Base-by-base conservation (phyloP, 2,888 invertebrate genomes). In the Xanthia togata region DNA sequence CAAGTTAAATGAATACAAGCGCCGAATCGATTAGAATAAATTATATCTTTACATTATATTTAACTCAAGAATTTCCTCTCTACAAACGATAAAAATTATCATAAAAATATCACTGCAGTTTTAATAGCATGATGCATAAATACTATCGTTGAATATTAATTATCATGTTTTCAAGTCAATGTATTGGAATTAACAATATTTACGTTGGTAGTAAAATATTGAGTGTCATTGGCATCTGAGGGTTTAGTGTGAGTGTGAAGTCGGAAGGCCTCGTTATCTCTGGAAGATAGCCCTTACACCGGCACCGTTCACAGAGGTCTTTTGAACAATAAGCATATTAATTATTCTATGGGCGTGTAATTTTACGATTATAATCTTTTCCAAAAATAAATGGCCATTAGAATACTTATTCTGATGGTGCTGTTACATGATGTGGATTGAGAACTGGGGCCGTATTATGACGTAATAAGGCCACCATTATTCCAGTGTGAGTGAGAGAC, bases 211-310 rank as follows among this genome's bases (percentile, higher is more conserved):
- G 62, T 78, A 78, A 81, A 78, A 82, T 72, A 65, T 82, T 79
- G 65, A 79, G 55, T 72, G 44, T n/a, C 69, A 68, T 73, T 76
- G 69, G 17, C 55, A 38, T 64, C 9, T 71, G 72, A 78, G 80
- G 77, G 74, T 85, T 73, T 67, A 81, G 73, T 14, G 73, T 14
- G 17, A 70, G 64, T 38, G 44, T 35, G 72, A 79, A 87, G 87
- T 86, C 79, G 64, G 63, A 60, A 73, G 76, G 26, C 38, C 68
- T 23, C 57, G 11, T 75, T 87, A 86, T 86, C 86, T 11, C 20
- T 41, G 1, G 3, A 1, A 67, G 87, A 88, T 88, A 86, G 81
- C 76, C 78, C 73, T 75, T 47, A 65, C 62, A 74, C 67, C 6
- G 70, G 63, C 62, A 74, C 67, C 6, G 70, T 41, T 74, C 53